Evolutionary conservation across 2,113 vertebrate species (phyloP), one percentile per base, ranked within the genome.

Genomic region (Gyps fulvus): DNA sequence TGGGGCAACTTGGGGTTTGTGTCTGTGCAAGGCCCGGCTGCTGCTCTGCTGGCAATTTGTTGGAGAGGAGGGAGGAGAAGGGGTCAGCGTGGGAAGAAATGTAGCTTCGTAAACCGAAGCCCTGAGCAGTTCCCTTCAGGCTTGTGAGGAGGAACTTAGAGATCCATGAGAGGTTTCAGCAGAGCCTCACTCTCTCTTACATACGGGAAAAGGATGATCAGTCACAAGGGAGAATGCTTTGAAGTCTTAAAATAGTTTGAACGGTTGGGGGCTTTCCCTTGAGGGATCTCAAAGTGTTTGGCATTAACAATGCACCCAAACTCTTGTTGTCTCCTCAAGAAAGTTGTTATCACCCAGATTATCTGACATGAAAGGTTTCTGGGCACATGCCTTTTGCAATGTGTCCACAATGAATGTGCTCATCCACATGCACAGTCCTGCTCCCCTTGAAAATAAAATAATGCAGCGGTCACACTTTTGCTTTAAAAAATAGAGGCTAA

Each of bases 171-270:
- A 84, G 55, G 65, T 54, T 92, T 92, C 83, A 77, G 54, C 40
- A 74, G 57, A 92, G 76, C 38, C 55, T 62, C 38, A 19, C 13
- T 70, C 36, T 83, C 79, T 89, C 69, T 80, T 63, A 4, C 0
- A 2, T n/a, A 49, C 3, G 25, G 58, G 58, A 26, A 88, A 69
- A 55, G 55, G 63, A 63, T 67, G 86, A 58, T 69, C 6, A 20
- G 77, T 63, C 45, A 52, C 38, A 13, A 40, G 62, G 63, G 87
- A 83, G 92, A 85, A 72, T 5, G 70, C 52, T 97, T 91, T 93
- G 87, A 95, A 92, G 83, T 74, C 77, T 89, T 69, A 77, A 96
- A 95, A 95, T 65, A 89, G 49, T 34, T 89, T 76, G 38, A 57
- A 57, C 2, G 0, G 40, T 5, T 78, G 76, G 65, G 61, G 59